Evolutionary conservation across 2,113 vertebrate species (phyloP).

Genomic region (Ovibos moschatus): DNA sequence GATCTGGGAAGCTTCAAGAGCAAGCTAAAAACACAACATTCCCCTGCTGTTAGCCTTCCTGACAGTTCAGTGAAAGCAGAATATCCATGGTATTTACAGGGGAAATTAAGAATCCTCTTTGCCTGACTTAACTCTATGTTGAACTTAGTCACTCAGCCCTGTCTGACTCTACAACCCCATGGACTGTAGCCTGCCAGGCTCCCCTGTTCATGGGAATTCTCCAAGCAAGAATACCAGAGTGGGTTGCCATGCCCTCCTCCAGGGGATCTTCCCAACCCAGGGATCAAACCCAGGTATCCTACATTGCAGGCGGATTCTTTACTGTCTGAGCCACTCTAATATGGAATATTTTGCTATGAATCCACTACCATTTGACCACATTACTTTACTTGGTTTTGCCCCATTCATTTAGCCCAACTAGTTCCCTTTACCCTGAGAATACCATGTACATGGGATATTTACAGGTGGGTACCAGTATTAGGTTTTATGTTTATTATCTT

Average conservation of each 20-base stretch:
- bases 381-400: neutral
- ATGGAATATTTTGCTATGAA: neutral
- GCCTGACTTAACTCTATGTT: neutral
- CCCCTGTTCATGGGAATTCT: neutral
- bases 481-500: neutral
- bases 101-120: conserved; percentile 2
- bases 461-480: neutral
- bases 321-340: neutral
- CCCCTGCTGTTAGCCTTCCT: neutral
- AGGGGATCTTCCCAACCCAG: neutral
- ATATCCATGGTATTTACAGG: neutral
- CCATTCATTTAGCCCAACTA: neutral
- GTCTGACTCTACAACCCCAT: neutral
- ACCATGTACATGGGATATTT: neutral
- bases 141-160: neutral
- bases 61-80: neutral
- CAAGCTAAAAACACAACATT: neutral
- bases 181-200: neutral
- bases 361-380: neutral
- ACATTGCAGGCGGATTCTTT: neutral
- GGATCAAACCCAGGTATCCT: neutral
- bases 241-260: neutral
- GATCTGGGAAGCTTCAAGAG: neutral
- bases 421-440: neutral
- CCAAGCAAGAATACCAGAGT: neutral